A percentile compares a stretch with the other conserved stretches of the same genome.
Evolutionary conservation across 2,797 vertebrate genomes (phyloP).

Genomic region (Lagodon rhomboides): DNA sequence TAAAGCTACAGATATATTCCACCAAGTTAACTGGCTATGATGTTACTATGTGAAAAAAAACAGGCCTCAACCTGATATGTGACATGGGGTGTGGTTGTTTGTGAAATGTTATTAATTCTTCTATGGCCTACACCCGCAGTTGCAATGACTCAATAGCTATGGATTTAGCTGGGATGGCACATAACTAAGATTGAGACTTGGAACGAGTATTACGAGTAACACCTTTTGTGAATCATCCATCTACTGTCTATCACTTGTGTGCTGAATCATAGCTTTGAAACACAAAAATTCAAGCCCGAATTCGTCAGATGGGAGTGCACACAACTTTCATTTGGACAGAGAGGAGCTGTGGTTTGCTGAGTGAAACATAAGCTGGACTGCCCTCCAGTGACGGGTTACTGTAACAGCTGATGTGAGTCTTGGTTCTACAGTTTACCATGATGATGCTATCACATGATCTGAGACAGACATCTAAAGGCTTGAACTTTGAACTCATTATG

Average conservation of each 20-base stretch:
- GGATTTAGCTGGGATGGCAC: not conserved
- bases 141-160: not conserved
- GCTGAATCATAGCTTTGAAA: slow-evolving; percentile 20
- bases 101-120: not conserved
- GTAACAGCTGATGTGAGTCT: slow-evolving; percentile 43
- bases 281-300: slow-evolving; percentile 11
- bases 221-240: slow-evolving; percentile 12
- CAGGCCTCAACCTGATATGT: not conserved
- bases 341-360: slow-evolving; percentile 6
- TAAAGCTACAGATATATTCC: not conserved
- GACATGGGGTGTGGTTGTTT: not conserved
- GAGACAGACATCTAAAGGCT: not conserved
- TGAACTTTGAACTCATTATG: not conserved
- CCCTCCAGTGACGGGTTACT: slow-evolving; percentile 72
- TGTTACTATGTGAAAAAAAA: not conserved
- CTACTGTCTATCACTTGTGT: slow-evolving; percentile 22
- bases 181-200: slow-evolving; percentile 5
- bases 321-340: slow-evolving; percentile 5
- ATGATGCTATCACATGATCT: slow-evolving; percentile 4
- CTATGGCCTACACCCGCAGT: not conserved
- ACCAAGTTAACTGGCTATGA: not conserved
- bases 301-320: slow-evolving; percentile 30
- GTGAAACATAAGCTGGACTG: slow-evolving; percentile 57
- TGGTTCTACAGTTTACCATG: slow-evolving; percentile 3
- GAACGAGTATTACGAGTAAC: slow-evolving; percentile 40